phyloP scores from a whole-genome alignment of 2,888 invertebrate genomes.

The Rhingia campestris region DNA sequence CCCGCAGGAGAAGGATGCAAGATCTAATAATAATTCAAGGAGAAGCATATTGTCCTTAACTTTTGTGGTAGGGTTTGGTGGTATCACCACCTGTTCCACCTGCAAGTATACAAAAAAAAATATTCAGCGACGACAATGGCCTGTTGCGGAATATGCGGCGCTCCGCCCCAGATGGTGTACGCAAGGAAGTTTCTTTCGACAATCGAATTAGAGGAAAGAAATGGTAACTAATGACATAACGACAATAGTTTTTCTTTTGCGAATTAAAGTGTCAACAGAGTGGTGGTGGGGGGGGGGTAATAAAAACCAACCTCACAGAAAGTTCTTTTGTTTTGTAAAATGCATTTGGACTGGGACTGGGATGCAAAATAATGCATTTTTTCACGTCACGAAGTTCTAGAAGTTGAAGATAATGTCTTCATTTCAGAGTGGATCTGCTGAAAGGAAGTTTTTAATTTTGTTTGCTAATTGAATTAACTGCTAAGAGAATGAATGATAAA shows the following conservation, averaged over 20 bases:
- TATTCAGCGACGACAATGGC: background rate
- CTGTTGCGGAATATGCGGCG: slow-evolving; percentile 44
- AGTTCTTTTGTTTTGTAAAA: slow-evolving; percentile 33
- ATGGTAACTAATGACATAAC: slow-evolving; percentile 67
- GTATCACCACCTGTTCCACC: slow-evolving; percentile 49
- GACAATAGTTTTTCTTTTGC: slow-evolving; percentile 62
- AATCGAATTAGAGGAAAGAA: slow-evolving; percentile 61
- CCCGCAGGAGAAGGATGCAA: slow-evolving; percentile 30
- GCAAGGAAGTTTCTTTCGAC: slow-evolving; percentile 27
- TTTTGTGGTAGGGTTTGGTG: slow-evolving; percentile 37
- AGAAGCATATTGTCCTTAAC: slow-evolving; percentile 57
- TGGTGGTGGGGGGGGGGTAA: slow-evolving; percentile 13
- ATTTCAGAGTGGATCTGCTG: slow-evolving; percentile 21
- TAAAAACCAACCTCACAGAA: background rate
- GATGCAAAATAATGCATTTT: slow-evolving; percentile 56
- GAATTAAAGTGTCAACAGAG: slow-evolving; percentile 63
- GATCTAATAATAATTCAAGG: slow-evolving; percentile 68
- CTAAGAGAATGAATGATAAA: slow-evolving; percentile 11
- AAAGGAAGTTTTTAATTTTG: slow-evolving; percentile 63
- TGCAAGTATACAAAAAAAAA: background rate
- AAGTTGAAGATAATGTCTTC: slow-evolving; percentile 40
- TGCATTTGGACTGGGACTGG: background rate
- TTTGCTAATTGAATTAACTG: slow-evolving; percentile 66
- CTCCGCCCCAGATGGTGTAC: slow-evolving; percentile 27
- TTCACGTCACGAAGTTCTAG: slow-evolving; percentile 8